These are phyloP conservation scores for Pimephales promelas DNA, from an alignment of 2,113 vertebrate species.

Conservation along the genomic window DNA sequence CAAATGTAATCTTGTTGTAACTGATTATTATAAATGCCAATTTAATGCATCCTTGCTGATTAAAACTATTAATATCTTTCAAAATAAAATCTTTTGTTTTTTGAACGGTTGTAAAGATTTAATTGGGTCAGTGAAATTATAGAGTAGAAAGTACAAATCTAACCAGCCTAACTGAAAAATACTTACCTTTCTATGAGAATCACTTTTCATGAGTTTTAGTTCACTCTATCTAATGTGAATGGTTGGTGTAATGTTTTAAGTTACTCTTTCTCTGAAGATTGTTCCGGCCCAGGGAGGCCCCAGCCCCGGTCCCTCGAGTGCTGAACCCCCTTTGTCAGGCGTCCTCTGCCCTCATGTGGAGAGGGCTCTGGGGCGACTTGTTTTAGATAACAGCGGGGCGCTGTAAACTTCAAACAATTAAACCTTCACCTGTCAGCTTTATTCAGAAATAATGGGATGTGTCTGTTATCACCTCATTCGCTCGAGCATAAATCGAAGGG, in stretches of 20 bases:
- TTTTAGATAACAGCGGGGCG: constrained; percentile 50
- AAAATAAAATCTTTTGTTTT: no score
- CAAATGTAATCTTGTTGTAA: no score
- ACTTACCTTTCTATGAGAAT: background rate
- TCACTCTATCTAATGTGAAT: background rate
- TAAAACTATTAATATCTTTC: background rate
- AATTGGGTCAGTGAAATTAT: no score
- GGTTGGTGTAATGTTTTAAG: background rate
- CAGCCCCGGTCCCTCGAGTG: constrained; percentile 16
- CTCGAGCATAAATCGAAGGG: constrained; percentile 47
- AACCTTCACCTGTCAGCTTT: constrained; percentile 62
- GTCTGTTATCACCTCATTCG: constrained; percentile 61
- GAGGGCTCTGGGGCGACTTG: constrained; percentile 30
- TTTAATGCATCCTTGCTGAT: background rate
- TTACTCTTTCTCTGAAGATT: constrained; percentile 9
- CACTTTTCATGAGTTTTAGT: background rate
- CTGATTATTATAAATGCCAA: no score
- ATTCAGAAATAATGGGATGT: constrained; percentile 50
- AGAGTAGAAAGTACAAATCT: background rate
- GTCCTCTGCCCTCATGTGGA: constrained; percentile 35
- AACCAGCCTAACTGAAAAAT: background rate
- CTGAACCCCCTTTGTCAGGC: constrained; percentile 38
- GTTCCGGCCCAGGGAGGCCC: constrained; percentile 15
- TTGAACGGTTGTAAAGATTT: no score
- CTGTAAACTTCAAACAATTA: constrained; percentile 55